Evolutionary conservation across 2,797 vertebrate species (phyloP).

Genomic region (Anguilla marmorata): DNA sequence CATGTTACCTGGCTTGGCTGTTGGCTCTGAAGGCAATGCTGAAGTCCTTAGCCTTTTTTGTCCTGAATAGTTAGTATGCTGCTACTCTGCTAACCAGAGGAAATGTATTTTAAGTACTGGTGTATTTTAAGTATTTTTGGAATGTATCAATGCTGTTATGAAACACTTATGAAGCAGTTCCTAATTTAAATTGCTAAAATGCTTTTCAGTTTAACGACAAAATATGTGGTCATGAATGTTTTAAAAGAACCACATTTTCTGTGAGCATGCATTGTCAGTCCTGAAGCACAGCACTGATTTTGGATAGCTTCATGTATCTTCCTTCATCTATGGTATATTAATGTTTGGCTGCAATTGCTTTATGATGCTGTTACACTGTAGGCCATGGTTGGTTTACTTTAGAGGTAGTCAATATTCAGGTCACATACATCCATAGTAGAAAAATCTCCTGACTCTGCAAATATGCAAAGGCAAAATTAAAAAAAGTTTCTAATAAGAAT

Average conservation of each 20-base stretch:
- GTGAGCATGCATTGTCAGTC: background rate
- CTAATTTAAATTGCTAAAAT: slow-evolving; percentile 13
- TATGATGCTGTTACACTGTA: background rate
- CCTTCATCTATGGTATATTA: background rate
- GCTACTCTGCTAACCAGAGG: background rate
- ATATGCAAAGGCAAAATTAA: background rate
- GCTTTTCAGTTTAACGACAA: slow-evolving; percentile 1
- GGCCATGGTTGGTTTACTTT: background rate
- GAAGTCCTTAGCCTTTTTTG: background rate
- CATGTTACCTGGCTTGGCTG: background rate
- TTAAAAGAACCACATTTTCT: background rate
- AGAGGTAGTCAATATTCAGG: slow-evolving; percentile 18
- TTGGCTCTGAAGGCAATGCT: background rate
- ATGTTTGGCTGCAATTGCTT: background rate
- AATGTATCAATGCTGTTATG: slow-evolving; percentile 18
- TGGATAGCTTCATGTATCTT: background rate
- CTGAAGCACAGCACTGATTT: background rate
- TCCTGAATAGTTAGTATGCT: background rate
- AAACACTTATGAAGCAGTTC: background rate
- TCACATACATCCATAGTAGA: slow-evolving; percentile 2
- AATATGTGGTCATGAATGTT: background rate
- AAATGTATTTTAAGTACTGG: background rate
- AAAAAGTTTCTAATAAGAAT: background rate
- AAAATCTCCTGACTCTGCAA: slow-evolving; percentile 18
- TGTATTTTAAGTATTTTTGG: background rate